Evolutionary conservation across 2,888 invertebrate species (phyloP), one percentile per base, ranked within the genome.

Genomic region (Drosophila nr. medialis): DNA sequence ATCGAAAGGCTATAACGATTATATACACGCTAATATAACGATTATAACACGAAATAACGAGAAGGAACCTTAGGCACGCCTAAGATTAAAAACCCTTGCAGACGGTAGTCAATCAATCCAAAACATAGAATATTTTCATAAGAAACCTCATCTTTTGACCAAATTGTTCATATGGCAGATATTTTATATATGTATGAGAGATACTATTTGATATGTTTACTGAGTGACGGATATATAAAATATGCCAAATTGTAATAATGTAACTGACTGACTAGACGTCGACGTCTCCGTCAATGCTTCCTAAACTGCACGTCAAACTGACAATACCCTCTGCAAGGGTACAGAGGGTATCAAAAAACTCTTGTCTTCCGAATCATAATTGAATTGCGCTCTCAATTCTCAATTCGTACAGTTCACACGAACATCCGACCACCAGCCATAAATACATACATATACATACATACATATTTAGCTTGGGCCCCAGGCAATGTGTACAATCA

Each of bases 321-420:
- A 15, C 1, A 10, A 55, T 42, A 24, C 11, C 13, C 10, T 18
- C 38, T 51, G 53, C 58, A 68, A 40, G 49, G 29, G 56, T 65
- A 55, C 56, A 29, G 13, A 34, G 48, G n/a, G 21, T 40, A 29
- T 27, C 5, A 21, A 24, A n/a, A 40, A 24, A 55, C 30, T 21
- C 18, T 34, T 8, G 38, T 48, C 58, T 29, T 48, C 34, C 63
- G 30, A 66, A 53, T 63, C 54, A 48, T 68, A 66, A 80, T 75
- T 64, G 76, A 80, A 78, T 68, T 63, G 62, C 61, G 75, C 66
- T 55, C 59, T 27, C 24, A 24, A 45, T 45, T 24, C 45, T 45
- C 24, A 45, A 49, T 62, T 38, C n/a, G 62, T 59, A 56, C 55
- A 63, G 64, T 67, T 66, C 55, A 69, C 67, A 81, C 64, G 32